These are phyloP conservation scores for Sula dactylatra DNA, from an alignment of 2,113 vertebrate species.

Conservation along the genomic window DNA sequence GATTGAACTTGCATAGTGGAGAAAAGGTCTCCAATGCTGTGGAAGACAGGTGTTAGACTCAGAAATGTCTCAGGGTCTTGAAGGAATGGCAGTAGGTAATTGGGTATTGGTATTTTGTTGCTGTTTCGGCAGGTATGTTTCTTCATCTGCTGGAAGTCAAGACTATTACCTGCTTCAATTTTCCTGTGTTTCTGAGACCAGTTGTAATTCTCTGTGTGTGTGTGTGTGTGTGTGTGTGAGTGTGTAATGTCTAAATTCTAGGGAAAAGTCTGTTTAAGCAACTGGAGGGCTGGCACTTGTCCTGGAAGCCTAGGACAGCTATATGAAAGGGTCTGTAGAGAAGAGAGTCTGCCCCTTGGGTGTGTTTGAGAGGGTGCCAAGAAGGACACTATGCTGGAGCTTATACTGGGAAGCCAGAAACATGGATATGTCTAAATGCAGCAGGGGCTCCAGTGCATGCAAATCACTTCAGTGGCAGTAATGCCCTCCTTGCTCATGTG, in stretches of 20 bases:
- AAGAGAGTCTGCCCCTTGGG: background rate
- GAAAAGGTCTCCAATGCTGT: background rate
- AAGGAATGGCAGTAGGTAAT: background rate
- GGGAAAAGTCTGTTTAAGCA: background rate
- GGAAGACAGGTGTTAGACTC: background rate
- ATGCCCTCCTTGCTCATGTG: background rate
- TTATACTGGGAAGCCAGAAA: background rate
- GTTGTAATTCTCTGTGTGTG: background rate
- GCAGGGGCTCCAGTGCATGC: background rate
- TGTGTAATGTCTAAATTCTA: background rate
- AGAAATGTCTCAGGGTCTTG: background rate
- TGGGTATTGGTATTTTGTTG: background rate
- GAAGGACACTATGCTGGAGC: background rate
- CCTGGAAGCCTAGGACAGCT: background rate
- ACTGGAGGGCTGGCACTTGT: background rate
- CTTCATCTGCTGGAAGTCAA: background rate
- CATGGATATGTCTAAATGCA: rapidly evolving
- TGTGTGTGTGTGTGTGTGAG: background rate
- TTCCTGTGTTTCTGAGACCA: background rate
- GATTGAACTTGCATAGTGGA: rapidly evolving
- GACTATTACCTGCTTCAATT: background rate
- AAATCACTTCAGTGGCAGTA: background rate
- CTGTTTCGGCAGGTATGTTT: background rate
- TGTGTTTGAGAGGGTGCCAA: background rate
- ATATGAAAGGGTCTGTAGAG: background rate